phyloP scores from a whole-genome alignment of 64 coral and sea anemone genomes.

The Montipora cactus region DNA sequence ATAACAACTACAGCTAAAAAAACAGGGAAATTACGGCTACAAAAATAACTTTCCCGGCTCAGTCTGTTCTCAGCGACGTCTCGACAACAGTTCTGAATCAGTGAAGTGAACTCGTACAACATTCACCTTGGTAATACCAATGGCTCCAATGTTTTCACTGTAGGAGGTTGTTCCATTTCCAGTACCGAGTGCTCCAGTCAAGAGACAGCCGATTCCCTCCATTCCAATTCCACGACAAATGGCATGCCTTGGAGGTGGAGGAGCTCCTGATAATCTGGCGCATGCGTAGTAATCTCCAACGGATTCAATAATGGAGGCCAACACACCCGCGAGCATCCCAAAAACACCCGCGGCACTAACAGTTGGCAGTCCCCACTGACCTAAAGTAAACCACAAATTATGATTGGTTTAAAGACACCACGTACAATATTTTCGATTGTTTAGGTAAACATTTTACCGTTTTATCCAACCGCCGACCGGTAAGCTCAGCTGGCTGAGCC shows the following conservation, averaged over 20 bases:
- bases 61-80: too few species aligned
- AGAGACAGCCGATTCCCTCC: constrained; percentile 68
- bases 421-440: too few species aligned
- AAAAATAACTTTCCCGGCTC: too few species aligned
- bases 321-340: constrained; percentile 70
- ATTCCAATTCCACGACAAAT: constrained; percentile 71
- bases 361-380: constrained; percentile 73
- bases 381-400: background rate
- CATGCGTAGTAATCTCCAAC: constrained; percentile 72
- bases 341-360: constrained; percentile 75
- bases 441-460: too few species aligned
- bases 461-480: too few species aligned
- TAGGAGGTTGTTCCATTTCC: constrained; percentile 70
- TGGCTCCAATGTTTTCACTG: constrained; percentile 72
- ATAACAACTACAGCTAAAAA: too few species aligned
- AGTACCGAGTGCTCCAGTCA: constrained; percentile 62
- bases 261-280: constrained; percentile 66
- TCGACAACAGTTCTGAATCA: too few species aligned
- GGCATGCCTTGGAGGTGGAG: constrained; percentile 63
- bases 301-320: constrained; percentile 71
- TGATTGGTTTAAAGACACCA: too few species aligned
- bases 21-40: too few species aligned
- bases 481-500: too few species aligned
- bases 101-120: background rate
- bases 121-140: constrained; percentile 72